Percentiles rank a stretch among this genome's conserved stretches.
Conservation (phyloP, 2,797 vertebrate species). For the Halcyon chelicuti region DNA sequence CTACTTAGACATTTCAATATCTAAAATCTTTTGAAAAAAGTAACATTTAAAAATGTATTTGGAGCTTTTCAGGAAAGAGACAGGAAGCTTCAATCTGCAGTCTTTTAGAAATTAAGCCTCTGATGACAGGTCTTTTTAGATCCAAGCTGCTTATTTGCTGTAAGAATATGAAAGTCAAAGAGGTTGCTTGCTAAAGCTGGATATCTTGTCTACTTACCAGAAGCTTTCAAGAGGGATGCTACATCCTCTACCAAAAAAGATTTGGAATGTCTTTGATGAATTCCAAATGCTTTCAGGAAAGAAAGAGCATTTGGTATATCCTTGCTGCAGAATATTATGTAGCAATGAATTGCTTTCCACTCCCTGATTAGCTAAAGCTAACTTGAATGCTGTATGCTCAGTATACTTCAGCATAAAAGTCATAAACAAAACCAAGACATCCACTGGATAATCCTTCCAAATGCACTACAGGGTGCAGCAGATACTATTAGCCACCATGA, state of each 20-base stretch:
- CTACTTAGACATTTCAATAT: background rate
- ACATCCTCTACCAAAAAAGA: background rate
- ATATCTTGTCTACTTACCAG: background rate
- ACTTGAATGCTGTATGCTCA: background rate
- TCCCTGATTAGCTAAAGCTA: background rate
- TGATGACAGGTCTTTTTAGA: background rate
- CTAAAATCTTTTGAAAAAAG: background rate
- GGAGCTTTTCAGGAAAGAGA: background rate
- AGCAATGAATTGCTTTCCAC: background rate
- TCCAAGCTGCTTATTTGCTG: background rate
- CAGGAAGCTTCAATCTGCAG: background rate
- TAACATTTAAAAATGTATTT: background rate
- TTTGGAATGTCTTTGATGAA: background rate
- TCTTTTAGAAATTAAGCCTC: background rate
- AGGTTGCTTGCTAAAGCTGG: background rate
- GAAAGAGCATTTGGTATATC: background rate
- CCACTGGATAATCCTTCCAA: background rate
- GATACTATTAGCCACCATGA: background rate
- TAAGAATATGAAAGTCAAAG: conserved; percentile 1
- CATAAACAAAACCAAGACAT: background rate
- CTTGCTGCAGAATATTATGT: background rate
- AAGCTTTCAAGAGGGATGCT: background rate
- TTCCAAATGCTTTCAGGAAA: background rate
- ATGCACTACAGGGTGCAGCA: background rate
- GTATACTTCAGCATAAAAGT: background rate